Conservation (phyloP, 2,888 invertebrate species). For the Heliothis peltigera region DNA sequence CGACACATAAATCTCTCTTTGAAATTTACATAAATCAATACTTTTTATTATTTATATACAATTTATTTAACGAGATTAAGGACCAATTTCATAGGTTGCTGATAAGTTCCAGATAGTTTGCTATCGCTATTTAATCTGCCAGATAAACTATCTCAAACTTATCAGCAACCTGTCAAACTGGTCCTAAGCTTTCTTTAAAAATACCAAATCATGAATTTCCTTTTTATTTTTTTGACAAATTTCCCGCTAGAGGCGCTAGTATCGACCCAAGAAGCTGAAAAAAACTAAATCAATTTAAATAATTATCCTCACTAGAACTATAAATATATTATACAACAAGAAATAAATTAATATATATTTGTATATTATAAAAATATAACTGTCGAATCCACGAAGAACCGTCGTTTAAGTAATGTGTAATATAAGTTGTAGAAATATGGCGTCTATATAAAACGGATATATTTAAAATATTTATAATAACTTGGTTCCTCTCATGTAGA, state of each 20-base stretch:
- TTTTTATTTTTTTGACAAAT: background rate
- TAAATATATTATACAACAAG: constrained; percentile 36
- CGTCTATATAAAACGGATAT: constrained; percentile 25
- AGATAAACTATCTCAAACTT: too few relatives aligned
- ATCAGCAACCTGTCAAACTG: too few relatives aligned
- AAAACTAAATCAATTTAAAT: constrained; percentile 5
- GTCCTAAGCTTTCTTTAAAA: background rate
- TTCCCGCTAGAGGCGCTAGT: constrained; percentile 21
- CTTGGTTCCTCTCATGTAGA: constrained; percentile 60
- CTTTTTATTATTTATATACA: too few relatives aligned
- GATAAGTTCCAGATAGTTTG: too few relatives aligned
- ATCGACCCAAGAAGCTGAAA: background rate
- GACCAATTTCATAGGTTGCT: too few relatives aligned
- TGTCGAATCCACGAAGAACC: constrained; percentile 62
- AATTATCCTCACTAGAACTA: constrained; percentile 15
- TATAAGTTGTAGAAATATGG: constrained; percentile 54
- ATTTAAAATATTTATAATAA: constrained; percentile 47
- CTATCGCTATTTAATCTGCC: too few relatives aligned
- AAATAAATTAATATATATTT: constrained; percentile 61
- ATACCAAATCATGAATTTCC: background rate
- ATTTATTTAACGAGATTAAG: too few relatives aligned
- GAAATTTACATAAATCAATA: too few relatives aligned
- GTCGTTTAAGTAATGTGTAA: constrained; percentile 45
- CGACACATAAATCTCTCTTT: too few relatives aligned
- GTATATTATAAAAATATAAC: constrained; percentile 40